Base-by-base conservation (phyloP, 2,888 invertebrate genomes). In the Stramonita haemastoma region DNA sequence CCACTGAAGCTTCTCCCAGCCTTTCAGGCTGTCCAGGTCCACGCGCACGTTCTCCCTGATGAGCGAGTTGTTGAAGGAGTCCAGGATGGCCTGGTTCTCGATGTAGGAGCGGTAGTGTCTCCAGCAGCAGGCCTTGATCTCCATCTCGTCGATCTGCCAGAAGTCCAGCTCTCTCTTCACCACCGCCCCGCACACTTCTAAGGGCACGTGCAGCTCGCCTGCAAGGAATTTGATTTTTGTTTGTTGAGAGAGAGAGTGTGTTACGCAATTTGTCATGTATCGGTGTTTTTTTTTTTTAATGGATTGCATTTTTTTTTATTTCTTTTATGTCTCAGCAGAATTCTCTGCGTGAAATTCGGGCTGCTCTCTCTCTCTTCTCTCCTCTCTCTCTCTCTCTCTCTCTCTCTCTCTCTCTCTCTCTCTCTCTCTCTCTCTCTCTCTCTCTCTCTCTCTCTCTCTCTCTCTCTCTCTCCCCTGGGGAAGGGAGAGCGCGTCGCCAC, bases 131-230 rank as follows among this genome's bases (percentile, higher is more conserved):
- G 95, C 94, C 89, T 95, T 94, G 87, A 96, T 95, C 88, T 93
- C 93, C 87, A 93, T 92, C 91, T 95, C 95, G 89, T 95, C 94
- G 36, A 96, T 94, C 90, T 95, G 95, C 96, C 96, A 96, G 92
- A 94, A 96, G 90, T 95, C 95, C 84, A 96, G 91, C 90, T 96
- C 96, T 32, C 95, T 91, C 91, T 95, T 95, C 36, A 95, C 95
- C 29, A 96, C 96, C 13, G 95, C 95, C 5, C 95, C 96, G 89
- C 96, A 96, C 15, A 96, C 95, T 91, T 95, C 95, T 84, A 95
- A 91, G 0, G 95, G 95, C 22, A 96, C 94, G 90, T 96, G 96
- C 17, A 96, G 93, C 91, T 96, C 95, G 81, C 95, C 95, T 95
- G 94, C 19, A 22, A 70, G 17, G 17, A 57, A 13, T 8, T 13